Evolutionary conservation across 2,113 vertebrate species (phyloP), one percentile per base, ranked within the genome.

Genomic region (Scomber colias): DNA sequence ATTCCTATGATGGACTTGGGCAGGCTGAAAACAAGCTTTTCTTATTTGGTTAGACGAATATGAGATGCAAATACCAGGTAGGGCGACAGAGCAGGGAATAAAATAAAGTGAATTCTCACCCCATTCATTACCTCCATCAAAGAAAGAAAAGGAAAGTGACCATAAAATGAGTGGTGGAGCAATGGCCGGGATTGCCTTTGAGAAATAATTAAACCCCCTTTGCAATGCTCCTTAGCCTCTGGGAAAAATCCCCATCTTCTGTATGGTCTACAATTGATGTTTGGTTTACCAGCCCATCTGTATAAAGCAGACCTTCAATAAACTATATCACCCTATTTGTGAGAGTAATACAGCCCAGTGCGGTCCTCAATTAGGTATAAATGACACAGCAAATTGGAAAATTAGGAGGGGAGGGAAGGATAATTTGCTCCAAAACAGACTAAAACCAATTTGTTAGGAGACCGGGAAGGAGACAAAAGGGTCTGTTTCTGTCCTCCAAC

Each of bases 301-400:
- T 87, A 90, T 89, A 74, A 92, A 88, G 84, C 84, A 87, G 91
- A 85, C 88, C 92, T 91, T 94, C 92, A 83, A 94, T 93, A 93
- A 94, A 94, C 90, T 90, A 86, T 89, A 93, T 92, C 92, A 90
- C 91, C 94, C 91, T 92, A 92, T 95, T 92, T 93, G 93, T 75
- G 86, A 85, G 92, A 92, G 90, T 93, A 94, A 95, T 94, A 89
- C 85, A 90, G 91, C 92, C 93, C 94, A 84, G 86, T 87, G 93
- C 82, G 74, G 86, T 88, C 91, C 88, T 93, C 94, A 94, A 96
- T 96, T 95, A 95, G 92, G 70, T 82, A 80, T 93, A 95, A 95
- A 95, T 95, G 93, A 95, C 91, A 95, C 87, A 94, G 94, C 93
- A 95, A 94, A 96, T 96, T 95, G 94, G 92, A 95, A 95, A 95